Conservation (phyloP, 2,113 vertebrate species). For the Ictalurus furcatus region DNA sequence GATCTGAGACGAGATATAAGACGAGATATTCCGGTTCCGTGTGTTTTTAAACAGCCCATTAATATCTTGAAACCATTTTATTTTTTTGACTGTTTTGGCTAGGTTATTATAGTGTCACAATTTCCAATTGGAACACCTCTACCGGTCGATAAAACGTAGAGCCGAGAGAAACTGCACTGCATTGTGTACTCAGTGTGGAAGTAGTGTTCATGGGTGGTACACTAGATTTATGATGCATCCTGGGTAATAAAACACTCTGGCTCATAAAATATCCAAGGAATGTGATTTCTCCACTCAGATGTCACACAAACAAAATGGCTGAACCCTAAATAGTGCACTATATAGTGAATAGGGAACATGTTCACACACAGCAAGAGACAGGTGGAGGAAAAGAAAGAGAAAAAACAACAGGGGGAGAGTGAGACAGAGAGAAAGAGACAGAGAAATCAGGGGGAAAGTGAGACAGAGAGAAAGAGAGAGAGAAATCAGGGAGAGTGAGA, state of each 20-base stretch:
- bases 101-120: neutral
- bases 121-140: neutral
- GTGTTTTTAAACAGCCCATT: neutral
- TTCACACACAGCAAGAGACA: neutral
- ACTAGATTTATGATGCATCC: neutral
- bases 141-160: neutral
- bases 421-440: slow-evolving; percentile 10
- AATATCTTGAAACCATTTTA: neutral
- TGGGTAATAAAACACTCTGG: slow-evolving; percentile 3
- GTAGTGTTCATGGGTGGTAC: neutral
- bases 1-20: neutral
- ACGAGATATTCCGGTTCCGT: neutral
- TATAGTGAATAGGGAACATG: neutral
- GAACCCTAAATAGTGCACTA: neutral
- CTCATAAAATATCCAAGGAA: neutral
- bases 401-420: neutral
- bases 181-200: neutral
- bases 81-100: neutral
- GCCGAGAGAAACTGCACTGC: neutral
- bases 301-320: neutral
- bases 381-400: neutral
- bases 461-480: neutral
- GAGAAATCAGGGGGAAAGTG: neutral
- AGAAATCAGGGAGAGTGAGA: neutral
- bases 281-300: neutral